phyloP scores from a whole-genome alignment of 2,888 invertebrate species.

The Hololepta plana region DNA sequence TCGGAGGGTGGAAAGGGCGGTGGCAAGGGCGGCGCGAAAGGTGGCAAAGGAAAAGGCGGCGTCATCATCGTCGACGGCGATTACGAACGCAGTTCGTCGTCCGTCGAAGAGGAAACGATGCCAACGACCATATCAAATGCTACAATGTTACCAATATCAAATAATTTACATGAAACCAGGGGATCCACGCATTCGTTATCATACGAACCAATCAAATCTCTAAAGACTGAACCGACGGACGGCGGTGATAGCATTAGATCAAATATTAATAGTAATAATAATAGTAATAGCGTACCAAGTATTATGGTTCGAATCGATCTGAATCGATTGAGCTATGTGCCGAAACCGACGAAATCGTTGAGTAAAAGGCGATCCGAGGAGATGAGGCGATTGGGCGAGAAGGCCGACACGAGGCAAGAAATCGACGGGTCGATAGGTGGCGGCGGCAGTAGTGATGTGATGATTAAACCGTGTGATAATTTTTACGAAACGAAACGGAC shows the following conservation, averaged over 20 bases:
- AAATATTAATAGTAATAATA: slow-evolving; percentile 8
- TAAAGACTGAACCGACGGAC: slow-evolving; percentile 28
- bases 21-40: slow-evolving; percentile 49
- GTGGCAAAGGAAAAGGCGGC: slow-evolving; percentile 47
- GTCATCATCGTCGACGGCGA: slow-evolving; percentile 46
- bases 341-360: slow-evolving; percentile 21
- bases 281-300: slow-evolving; percentile 8
- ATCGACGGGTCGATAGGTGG: slow-evolving; percentile 1
- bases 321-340: slow-evolving; percentile 16
- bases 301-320: slow-evolving; percentile 24
- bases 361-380: slow-evolving; percentile 24
- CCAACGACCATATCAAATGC: slow-evolving; percentile 17
- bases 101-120: slow-evolving; percentile 23
- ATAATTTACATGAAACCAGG: too few relatives aligned
- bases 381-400: slow-evolving; percentile 30
- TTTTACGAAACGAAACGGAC: slow-evolving; percentile 11
- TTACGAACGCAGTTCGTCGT: slow-evolving; percentile 28
- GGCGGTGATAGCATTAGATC: slow-evolving; percentile 10
- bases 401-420: slow-evolving; percentile 30
- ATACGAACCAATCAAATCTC: slow-evolving; percentile 17
- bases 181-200: too few relatives aligned
- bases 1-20: slow-evolving; percentile 48
- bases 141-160: too few relatives aligned
- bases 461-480: slow-evolving; percentile 8
- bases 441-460: slow-evolving; percentile 4